phyloP scores from a whole-genome alignment of 2,113 vertebrate species.

The Scophthalmus maximus region DNA sequence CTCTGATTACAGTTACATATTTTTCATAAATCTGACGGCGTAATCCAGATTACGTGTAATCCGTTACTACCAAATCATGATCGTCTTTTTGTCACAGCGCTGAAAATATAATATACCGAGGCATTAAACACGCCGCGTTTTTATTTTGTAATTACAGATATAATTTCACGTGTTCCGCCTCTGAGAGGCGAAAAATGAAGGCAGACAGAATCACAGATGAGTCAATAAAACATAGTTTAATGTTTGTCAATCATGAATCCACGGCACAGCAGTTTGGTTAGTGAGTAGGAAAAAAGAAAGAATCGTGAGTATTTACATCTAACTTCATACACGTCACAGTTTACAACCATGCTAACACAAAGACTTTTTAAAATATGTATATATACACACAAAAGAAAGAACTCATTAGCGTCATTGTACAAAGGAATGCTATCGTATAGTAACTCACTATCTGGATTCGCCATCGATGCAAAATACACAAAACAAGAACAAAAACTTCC shows the following conservation, averaged over 20 bases:
- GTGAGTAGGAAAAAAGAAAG: slow-evolving; percentile 85
- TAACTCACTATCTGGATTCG: slow-evolving; percentile 66
- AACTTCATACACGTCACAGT: slow-evolving; percentile 89
- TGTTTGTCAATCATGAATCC: slow-evolving; percentile 90
- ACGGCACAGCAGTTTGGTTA: slow-evolving; percentile 91
- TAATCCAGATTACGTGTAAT: too few relatives aligned
- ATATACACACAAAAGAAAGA: slow-evolving; percentile 83
- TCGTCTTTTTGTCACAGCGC: too few relatives aligned
- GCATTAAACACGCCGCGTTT: too few relatives aligned
- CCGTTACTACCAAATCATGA: too few relatives aligned
- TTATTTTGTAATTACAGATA: too few relatives aligned
- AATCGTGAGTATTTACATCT: slow-evolving; percentile 90
- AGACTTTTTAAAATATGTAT: too few relatives aligned
- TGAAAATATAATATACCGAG: too few relatives aligned
- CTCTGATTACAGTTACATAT: too few relatives aligned
- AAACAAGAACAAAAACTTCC: slow-evolving; percentile 46
- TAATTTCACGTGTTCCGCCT: too few relatives aligned
- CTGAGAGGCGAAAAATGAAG: too few relatives aligned
- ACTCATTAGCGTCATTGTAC: slow-evolving; percentile 86
- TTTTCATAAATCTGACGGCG: too few relatives aligned
- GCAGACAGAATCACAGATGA: slow-evolving; percentile 14
- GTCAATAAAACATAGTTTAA: slow-evolving; percentile 82
- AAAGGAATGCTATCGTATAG: slow-evolving; percentile 74
- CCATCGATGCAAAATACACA: slow-evolving; percentile 78
- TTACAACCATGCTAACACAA: slow-evolving; percentile 93